phyloP scores from a whole-genome alignment of 1,140 invertebrate genomes.

The Medauroidea extradentata region DNA sequence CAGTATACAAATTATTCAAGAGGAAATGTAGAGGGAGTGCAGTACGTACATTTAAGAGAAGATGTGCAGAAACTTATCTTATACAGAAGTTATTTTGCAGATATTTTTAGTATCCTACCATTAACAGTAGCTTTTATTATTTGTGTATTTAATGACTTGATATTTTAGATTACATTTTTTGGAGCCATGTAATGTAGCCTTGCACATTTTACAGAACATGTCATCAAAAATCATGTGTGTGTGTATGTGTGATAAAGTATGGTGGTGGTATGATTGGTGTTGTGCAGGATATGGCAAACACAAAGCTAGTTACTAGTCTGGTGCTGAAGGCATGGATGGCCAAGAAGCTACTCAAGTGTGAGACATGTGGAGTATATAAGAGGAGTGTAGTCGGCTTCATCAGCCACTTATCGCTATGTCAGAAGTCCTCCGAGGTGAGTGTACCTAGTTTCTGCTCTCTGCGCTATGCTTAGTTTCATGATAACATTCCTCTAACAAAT shows the following conservation, averaged over 20 bases:
- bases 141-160: no score
- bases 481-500: background rate
- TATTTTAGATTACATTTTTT: background rate
- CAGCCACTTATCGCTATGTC: slow-evolving; percentile 58
- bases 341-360: slow-evolving; percentile 47
- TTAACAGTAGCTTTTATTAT: no score
- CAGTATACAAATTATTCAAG: no score
- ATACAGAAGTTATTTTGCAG: no score
- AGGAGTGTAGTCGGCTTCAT: slow-evolving; percentile 56
- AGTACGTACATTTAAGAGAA: no score
- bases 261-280: background rate
- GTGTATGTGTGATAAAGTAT: background rate
- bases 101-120: no score
- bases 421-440: slow-evolving; percentile 50
- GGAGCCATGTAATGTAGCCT: background rate
- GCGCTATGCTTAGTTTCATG: background rate
- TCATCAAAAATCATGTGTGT: background rate
- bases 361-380: slow-evolving; percentile 49
- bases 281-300: slow-evolving; percentile 40
- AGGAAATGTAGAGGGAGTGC: no score
- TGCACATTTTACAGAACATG: background rate
- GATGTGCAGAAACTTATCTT: no score
- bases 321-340: slow-evolving; percentile 33
- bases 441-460: slow-evolving; percentile 8
- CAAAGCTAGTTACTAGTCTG: slow-evolving; percentile 36